Conservation (phyloP, 2,113 vertebrate genomes). For the Gambusia affinis region DNA sequence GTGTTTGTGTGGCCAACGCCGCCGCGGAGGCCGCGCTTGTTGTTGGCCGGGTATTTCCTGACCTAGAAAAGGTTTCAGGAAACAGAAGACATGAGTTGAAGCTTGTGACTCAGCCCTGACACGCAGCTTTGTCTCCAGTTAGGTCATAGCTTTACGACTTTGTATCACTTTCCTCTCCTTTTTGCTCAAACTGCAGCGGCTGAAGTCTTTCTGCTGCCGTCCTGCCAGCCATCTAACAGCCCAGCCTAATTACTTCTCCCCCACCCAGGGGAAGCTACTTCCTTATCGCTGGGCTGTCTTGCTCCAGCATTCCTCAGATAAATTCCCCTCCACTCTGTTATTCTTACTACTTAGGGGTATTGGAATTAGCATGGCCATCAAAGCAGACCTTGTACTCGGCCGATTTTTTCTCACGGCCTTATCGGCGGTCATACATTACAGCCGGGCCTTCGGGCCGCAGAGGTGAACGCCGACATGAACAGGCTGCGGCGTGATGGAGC, state of each 20-base stretch:
- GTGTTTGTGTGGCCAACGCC: background rate
- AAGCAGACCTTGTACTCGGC: constrained; percentile 66
- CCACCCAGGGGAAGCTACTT: constrained; percentile 73
- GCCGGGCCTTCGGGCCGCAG: constrained; percentile 39
- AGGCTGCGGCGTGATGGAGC: constrained; percentile 39
- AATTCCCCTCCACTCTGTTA: constrained; percentile 77
- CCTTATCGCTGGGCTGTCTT: constrained; percentile 75
- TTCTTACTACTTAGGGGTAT: constrained; percentile 77
- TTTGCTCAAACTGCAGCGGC: background rate
- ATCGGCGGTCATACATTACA: constrained; percentile 71
- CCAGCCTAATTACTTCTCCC: constrained; percentile 74
- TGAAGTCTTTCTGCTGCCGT: constrained; percentile 10
- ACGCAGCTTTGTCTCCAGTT: constrained; percentile 19
- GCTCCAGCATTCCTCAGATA: constrained; percentile 79
- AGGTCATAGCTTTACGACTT: constrained; percentile 37
- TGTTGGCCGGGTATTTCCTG: constrained; percentile 54
- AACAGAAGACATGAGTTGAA: constrained; percentile 22
- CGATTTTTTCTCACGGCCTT: constrained; percentile 60
- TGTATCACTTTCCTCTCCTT: constrained; percentile 6
- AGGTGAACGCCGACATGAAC: constrained; percentile 60
- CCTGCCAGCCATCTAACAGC: constrained; percentile 56
- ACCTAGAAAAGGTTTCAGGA: constrained; percentile 46
- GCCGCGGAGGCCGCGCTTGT: background rate
- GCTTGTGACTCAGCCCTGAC: constrained; percentile 52
- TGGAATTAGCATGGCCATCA: constrained; percentile 77